Evolutionary conservation across 2,113 vertebrate genomes (phyloP).

Genomic region (Centropus unirufus): DNA sequence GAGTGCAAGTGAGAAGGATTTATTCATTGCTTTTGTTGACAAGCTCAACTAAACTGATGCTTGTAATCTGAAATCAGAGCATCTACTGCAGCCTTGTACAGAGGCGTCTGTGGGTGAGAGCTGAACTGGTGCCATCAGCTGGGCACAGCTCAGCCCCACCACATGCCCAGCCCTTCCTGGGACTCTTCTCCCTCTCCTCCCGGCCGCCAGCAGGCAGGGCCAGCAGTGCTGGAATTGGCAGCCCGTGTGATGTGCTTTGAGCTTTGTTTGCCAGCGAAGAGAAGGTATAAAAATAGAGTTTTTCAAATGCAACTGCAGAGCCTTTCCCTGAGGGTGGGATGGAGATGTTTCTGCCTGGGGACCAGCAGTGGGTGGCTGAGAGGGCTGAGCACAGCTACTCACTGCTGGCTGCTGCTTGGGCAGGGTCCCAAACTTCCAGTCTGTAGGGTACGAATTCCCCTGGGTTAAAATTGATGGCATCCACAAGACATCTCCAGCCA

Average conservation of each 20-base stretch:
- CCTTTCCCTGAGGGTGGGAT: background rate
- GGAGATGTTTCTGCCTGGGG: background rate
- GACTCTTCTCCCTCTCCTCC: background rate
- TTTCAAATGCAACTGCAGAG: background rate
- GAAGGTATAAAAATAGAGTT: background rate
- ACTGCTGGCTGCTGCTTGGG: background rate
- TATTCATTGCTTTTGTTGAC: slow-evolving; percentile 16
- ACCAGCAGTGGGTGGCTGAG: background rate
- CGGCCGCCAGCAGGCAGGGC: accelerated
- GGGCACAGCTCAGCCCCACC: accelerated
- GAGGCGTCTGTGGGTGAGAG: background rate
- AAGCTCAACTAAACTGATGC: slow-evolving; percentile 1
- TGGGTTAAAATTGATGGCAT: background rate
- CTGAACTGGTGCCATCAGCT: background rate
- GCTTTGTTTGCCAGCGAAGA: background rate
- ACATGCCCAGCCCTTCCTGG: accelerated
- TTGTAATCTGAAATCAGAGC: background rate
- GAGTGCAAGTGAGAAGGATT: background rate
- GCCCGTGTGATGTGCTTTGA: accelerated
- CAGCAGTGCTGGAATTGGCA: background rate
- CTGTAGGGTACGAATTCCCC: background rate
- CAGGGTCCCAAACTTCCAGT: background rate
- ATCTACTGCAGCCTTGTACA: background rate
- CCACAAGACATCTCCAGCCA: background rate
- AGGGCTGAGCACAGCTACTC: background rate